Percentiles rank a stretch among this genome's conserved stretches.
Conservation (phyloP, 2,113 vertebrate genomes). For the Nannospalax galili region DNA sequence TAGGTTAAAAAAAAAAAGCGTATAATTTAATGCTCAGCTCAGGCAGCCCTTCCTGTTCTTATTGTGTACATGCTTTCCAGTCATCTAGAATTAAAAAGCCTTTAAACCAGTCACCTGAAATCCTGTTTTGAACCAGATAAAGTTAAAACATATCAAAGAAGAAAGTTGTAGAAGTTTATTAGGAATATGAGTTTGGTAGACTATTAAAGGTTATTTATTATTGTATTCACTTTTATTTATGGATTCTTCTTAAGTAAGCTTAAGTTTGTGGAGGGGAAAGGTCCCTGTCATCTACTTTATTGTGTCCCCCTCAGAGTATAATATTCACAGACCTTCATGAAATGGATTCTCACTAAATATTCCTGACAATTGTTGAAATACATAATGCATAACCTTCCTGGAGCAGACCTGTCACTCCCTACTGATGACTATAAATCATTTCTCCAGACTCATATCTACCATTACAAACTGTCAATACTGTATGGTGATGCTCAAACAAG, state of each 20-base stretch:
- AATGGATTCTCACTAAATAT: slow-evolving; percentile 67
- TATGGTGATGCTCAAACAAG: slow-evolving; percentile 55
- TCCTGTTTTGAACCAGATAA: neutral
- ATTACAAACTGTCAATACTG: slow-evolving; percentile 46
- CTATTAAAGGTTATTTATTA: slow-evolving; percentile 15
- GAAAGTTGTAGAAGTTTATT: neutral
- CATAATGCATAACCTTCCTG: slow-evolving; percentile 49
- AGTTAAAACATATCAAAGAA: slow-evolving; percentile 10
- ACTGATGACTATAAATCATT: slow-evolving; percentile 59
- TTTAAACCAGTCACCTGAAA: slow-evolving; percentile 5
- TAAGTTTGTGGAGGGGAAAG: slow-evolving; percentile 28
- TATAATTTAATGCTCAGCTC: slow-evolving; percentile 34
- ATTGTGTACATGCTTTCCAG: slow-evolving; percentile 35
- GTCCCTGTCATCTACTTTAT: slow-evolving; percentile 45
- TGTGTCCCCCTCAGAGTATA: neutral
- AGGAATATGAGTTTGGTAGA: neutral
- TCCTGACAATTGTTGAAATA: slow-evolving; percentile 71
- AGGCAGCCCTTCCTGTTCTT: slow-evolving; percentile 31
- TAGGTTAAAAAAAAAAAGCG: slow-evolving; percentile 39
- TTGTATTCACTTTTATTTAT: slow-evolving; percentile 58
- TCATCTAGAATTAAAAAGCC: neutral
- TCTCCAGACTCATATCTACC: slow-evolving; percentile 63
- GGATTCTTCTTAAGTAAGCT: slow-evolving; percentile 33
- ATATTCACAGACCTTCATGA: slow-evolving; percentile 39
- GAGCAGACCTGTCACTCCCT: slow-evolving; percentile 47